Evolutionary conservation across 64 coral and sea anemone genomes (phyloP).

Genomic region (Exaiptasia diaphana): DNA sequence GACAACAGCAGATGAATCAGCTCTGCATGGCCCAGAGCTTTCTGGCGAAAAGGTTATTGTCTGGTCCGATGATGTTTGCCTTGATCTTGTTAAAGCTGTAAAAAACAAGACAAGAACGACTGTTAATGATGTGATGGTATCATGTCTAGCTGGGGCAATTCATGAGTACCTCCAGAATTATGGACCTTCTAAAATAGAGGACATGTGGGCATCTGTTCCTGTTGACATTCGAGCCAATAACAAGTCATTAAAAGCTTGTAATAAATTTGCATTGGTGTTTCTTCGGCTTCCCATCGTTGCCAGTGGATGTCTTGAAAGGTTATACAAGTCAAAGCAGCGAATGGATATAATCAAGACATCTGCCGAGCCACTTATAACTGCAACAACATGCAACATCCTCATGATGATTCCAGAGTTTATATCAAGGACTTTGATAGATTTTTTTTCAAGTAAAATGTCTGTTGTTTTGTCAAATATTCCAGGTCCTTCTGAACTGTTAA

Average conservation of each 20-base stretch:
- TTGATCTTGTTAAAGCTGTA: conserved; percentile 71
- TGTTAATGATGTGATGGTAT: conserved; percentile 97
- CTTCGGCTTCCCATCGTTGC: conserved; percentile 67
- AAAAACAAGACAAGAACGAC: conserved; percentile 86
- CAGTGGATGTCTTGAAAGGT: conserved; percentile 49
- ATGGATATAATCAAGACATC: conserved; percentile 95
- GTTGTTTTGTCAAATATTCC: conserved; percentile 92
- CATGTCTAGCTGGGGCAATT: conserved; percentile 82
- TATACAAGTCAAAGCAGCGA: conserved; percentile 69
- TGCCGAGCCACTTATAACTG: conserved; percentile 74
- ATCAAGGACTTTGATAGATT: conserved; percentile 71
- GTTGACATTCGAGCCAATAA: conserved; percentile 73
- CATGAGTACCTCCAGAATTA: conserved; percentile 65
- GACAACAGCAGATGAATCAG: conserved; percentile 57
- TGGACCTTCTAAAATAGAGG: conserved; percentile 37
- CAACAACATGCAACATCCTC: conserved; percentile 61
- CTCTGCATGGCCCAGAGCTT: conserved; percentile 73
- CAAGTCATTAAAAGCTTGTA: conserved; percentile 72
- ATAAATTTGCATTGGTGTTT: conserved; percentile 93
- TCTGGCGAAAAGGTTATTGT: conserved; percentile 74
- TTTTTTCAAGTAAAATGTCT: conserved; percentile 85
- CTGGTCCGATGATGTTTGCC: conserved; percentile 77
- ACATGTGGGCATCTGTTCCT: conserved; percentile 93
- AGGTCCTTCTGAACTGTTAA: conserved; percentile 65
- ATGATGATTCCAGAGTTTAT: conserved; percentile 80